Base-by-base conservation (phyloP, 2,113 vertebrate genomes). In the mouse (Mus musculus) region DNA sequence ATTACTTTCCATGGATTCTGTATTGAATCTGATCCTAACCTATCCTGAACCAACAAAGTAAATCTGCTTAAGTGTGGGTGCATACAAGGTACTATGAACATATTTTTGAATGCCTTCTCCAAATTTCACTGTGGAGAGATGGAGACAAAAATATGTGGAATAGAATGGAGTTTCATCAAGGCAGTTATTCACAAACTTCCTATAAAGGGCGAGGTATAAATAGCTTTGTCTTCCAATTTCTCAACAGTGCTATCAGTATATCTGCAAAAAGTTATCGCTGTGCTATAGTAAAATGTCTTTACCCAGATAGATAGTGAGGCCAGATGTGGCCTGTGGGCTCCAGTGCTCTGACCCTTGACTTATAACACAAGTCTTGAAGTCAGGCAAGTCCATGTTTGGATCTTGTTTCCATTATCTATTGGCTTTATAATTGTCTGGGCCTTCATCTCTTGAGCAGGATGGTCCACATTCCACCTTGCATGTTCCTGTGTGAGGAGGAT, bases 1-100 rank as follows among this genome's bases (percentile, higher is more conserved):
- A 86, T 94, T 46, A 88, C 77, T 76, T 96, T 16, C 88, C 46
- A 28, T 67, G 87, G 81, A n/a, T 77, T 95, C 72, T 88, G 16
- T 89, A 14, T 69, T 61, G 61, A 91, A 69, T 91, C 30, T 85
- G 77, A 84, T 94, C 10, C 54, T 42, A 87, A 9, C 46, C 56
- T 39, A 1, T 77, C 81, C 59, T 93, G 84, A 96, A 36, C 16
- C 59, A 63, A 39, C 19, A 42, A 61, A 90, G 36, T 76, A 10
- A 59, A 88, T 22, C 63, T 89, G 24, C 42, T 73, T 30, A 88
- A 71, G 59, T 82, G 77, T 76, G 54, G 28, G 26, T 80, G 4
- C n/a, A 42, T 56, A 39, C 19, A 33, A 16, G 56, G 19, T 28
- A 14, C 77, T 82, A 36, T 24, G 72, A 61, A 28, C 13, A 84